phyloP scores from a whole-genome alignment of 2,888 invertebrate species.

The Xestobium rufovillosum region DNA sequence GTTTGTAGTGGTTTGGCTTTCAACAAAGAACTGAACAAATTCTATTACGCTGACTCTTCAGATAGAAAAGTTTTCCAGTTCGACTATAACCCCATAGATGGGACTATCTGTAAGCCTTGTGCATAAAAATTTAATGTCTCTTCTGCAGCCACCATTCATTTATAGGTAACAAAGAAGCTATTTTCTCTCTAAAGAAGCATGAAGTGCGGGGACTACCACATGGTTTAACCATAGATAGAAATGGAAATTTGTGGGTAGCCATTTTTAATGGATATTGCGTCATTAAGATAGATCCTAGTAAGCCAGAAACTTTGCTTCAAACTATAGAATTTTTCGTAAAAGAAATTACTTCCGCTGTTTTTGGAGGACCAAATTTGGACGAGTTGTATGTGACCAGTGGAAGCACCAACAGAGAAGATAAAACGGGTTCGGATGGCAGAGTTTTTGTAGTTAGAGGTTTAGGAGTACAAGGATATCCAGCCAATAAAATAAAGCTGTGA shows the following conservation, averaged over 20 bases:
- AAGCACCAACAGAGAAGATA: background rate
- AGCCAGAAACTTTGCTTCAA: conserved; percentile 49
- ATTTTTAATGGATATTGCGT: conserved; percentile 62
- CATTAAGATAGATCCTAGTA: conserved; percentile 48
- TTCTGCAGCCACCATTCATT: conserved; percentile 16
- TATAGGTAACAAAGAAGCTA: conserved; percentile 52
- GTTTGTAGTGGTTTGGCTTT: conserved; percentile 64
- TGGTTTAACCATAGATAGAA: conserved; percentile 70
- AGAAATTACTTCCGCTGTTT: conserved; percentile 60
- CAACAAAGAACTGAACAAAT: conserved; percentile 55
- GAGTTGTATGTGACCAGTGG: conserved; percentile 59
- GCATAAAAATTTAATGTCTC: background rate
- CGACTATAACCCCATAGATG: conserved; percentile 53
- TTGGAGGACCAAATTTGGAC: conserved; percentile 58
- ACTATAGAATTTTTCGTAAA: conserved; percentile 56
- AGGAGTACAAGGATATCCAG: conserved; percentile 46
- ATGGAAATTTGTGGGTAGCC: conserved; percentile 72
- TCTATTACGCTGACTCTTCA: conserved; percentile 70
- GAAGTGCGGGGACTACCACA: conserved; percentile 52
- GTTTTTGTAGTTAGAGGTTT: conserved; percentile 52
- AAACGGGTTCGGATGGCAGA: conserved; percentile 44
- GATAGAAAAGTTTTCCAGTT: conserved; percentile 58
- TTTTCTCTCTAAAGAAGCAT: conserved; percentile 49
- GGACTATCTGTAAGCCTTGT: conserved; percentile 35
- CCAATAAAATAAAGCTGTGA: conserved; percentile 24